Evolutionary conservation across 2,797 vertebrate species (phyloP).

Genomic region (Gouania willdenowi): DNA sequence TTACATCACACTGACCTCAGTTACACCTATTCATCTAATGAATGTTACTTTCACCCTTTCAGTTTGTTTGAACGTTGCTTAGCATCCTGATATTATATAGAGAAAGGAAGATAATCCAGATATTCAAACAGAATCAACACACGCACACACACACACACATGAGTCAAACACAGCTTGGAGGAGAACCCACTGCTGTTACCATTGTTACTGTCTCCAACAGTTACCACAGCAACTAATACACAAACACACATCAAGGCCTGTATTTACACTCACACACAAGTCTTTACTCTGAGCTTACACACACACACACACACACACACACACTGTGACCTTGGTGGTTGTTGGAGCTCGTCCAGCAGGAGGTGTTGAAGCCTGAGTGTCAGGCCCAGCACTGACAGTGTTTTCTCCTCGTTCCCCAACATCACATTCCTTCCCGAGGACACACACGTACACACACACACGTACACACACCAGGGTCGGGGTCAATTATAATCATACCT

Average conservation of each 20-base stretch:
- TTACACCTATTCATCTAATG: no score
- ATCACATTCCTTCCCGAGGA: constrained; percentile 38
- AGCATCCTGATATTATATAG: no score
- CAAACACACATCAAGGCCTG: constrained; percentile 40
- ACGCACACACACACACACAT: constrained; percentile 7
- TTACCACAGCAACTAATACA: constrained; percentile 56
- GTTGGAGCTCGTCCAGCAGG: constrained; percentile 49
- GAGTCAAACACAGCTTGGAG: constrained; percentile 3
- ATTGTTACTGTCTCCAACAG: constrained; percentile 31
- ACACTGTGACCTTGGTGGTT: constrained; percentile 50
- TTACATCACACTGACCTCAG: no score
- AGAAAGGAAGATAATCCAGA: no score
- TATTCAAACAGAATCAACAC: constrained; percentile 2
- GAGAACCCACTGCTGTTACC: constrained; percentile 12
- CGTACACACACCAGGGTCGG: constrained; percentile 2
- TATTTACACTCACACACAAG: constrained; percentile 29
- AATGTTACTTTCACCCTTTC: no score
- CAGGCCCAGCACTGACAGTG: constrained; percentile 24
- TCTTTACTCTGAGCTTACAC: constrained; percentile 2
- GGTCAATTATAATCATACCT: no score
- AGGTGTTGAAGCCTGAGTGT: constrained; percentile 49
- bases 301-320: constrained; percentile 5
- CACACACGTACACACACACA: not conserved
- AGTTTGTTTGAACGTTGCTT: no score
- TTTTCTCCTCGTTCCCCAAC: constrained; percentile 16